Evolutionary conservation across 2,113 vertebrate genomes (phyloP).

Genomic region (Collichthys lucidus): DNA sequence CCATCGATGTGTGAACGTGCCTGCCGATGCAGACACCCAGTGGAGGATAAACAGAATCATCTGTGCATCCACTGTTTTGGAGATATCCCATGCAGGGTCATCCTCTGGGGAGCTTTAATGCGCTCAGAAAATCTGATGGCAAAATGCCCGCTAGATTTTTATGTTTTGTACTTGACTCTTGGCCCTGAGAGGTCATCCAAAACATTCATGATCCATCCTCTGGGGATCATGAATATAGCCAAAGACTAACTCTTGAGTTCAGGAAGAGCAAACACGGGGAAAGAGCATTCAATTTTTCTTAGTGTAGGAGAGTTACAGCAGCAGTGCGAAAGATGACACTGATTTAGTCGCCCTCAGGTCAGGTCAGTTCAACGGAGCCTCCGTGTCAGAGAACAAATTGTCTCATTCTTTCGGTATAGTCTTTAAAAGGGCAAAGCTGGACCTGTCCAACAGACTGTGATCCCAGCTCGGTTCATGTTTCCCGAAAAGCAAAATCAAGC

Average conservation of each 20-base stretch:
- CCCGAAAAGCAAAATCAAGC: conserved; percentile 2
- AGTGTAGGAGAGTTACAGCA: not conserved
- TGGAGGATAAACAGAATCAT: too few species aligned
- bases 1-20: too few species aligned
- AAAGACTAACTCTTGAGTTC: not conserved
- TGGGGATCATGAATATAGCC: not conserved
- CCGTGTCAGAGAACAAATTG: conserved; percentile 35
- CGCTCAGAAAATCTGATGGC: not conserved
- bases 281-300: too few species aligned
- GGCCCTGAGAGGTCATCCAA: not conserved
- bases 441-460: conserved; percentile 26
- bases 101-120: not conserved
- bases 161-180: not conserved
- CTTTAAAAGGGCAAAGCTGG: conserved; percentile 22
- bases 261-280: not conserved
- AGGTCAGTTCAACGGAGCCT: conserved; percentile 24
- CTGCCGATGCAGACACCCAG: too few species aligned
- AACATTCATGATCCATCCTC: not conserved
- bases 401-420: conserved; percentile 22
- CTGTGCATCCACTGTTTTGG: not conserved
- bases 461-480: conserved; percentile 18
- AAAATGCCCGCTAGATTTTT: not conserved
- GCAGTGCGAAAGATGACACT: conserved; percentile 30
- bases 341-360: not conserved
- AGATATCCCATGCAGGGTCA: not conserved